phyloP scores from a whole-genome alignment of 2,113 vertebrate genomes.

The Lanius collurio region DNA sequence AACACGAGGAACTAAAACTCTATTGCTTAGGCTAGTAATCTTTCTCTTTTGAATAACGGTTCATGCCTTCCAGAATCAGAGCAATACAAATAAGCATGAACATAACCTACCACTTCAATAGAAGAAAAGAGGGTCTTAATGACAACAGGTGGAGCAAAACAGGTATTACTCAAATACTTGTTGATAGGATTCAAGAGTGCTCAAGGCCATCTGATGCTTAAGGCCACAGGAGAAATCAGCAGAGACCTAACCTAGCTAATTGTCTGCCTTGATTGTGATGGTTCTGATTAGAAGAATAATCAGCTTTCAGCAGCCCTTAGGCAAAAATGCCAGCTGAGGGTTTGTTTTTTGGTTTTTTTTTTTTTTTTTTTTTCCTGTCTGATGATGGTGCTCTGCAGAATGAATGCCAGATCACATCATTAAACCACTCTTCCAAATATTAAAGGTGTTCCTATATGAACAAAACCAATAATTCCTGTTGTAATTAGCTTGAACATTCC shows the following conservation, averaged over 20 bases:
- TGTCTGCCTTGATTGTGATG: constrained; percentile 69
- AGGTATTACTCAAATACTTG: constrained; percentile 58
- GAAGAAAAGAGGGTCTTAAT: constrained; percentile 33
- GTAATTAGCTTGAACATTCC: constrained; percentile 42
- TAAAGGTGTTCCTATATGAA: constrained; percentile 33
- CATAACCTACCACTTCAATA: neutral
- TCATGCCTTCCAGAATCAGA: neutral
- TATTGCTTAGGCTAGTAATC: neutral
- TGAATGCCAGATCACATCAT: constrained; percentile 46
- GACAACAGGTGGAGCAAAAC: constrained; percentile 51
- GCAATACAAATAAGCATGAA: constrained; percentile 40
- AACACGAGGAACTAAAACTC: neutral
- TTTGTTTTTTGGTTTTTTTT: neutral
- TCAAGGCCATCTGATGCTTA: constrained; percentile 64
- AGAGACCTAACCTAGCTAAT: constrained; percentile 73
- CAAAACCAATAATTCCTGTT: constrained; percentile 4
- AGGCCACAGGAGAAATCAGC: constrained; percentile 64
- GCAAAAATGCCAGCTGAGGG: constrained; percentile 51
- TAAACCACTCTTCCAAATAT: constrained; percentile 46
- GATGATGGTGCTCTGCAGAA: constrained; percentile 27
- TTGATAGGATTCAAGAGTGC: constrained; percentile 68
- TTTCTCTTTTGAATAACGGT: constrained; percentile 20
- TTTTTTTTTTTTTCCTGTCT: neutral
- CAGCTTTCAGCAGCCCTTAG: constrained; percentile 69
- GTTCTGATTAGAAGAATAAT: constrained; percentile 75